These are phyloP conservation scores for Antennarius striatus DNA, from an alignment of 2,113 vertebrate species.

Conservation along the genomic window DNA sequence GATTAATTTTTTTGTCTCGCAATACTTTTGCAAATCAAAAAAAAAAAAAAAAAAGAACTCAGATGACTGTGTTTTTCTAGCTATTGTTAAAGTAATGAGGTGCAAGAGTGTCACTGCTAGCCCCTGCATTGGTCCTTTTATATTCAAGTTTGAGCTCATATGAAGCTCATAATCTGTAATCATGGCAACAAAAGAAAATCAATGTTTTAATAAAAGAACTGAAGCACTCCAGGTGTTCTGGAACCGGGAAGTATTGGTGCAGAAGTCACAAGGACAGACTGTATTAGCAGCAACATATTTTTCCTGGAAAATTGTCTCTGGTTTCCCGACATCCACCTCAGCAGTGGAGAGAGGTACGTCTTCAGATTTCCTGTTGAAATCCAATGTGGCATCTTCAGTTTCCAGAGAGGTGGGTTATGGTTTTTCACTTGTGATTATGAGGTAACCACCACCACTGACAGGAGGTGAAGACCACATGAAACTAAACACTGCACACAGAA, in stretches of 20 bases:
- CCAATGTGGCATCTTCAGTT: constrained; percentile 80
- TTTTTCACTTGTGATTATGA: constrained; percentile 68
- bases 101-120: too few relatives aligned
- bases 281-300: constrained; percentile 13
- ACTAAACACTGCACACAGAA: constrained; percentile 52
- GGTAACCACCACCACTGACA: constrained; percentile 67
- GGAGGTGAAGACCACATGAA: constrained; percentile 69
- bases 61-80: constrained; percentile 35
- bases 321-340: constrained; percentile 70
- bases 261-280: constrained; percentile 63
- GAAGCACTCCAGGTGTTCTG: constrained; percentile 56
- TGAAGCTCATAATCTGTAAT: constrained; percentile 54
- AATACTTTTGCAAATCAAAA: constrained; percentile 55
- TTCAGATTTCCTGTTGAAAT: constrained; percentile 79
- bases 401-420: constrained; percentile 65
- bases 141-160: constrained; percentile 35
- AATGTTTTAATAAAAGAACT: constrained; percentile 32
- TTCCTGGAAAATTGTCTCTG: constrained; percentile 75
- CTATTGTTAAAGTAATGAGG: constrained; percentile 36
- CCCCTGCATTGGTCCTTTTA: constrained; percentile 12
- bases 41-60: constrained; percentile 46
- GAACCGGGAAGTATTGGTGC: constrained; percentile 59
- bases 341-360: constrained; percentile 59
- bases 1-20: constrained; percentile 36
- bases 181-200: constrained; percentile 33